Evolutionary conservation across 2,888 invertebrate species (phyloP), one percentile per base, ranked within the genome.

Genomic region (Ethmia dodecea): DNA sequence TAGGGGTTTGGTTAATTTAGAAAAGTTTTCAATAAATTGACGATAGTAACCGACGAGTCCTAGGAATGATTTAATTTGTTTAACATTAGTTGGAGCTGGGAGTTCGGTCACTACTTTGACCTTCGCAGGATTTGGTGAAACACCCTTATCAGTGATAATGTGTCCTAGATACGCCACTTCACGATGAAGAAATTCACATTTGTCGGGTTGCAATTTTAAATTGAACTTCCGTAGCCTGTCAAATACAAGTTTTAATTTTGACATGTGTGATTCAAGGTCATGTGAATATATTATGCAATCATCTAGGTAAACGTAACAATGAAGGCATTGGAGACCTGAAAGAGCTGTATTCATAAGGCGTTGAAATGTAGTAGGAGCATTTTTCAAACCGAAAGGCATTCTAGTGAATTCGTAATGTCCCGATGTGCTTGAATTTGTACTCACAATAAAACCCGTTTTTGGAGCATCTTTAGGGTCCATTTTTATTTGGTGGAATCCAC

Each of bases 61-160:
- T 18, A 36, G 24, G 18, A 31, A 27, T 10, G 15, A n/a, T 20
- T 31, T 38, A 34, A 34, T 34, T 13, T 32, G 18, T 22, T 32
- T 32, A 13, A 18, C 18, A 6, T 8, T 25, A 10, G 18, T 32
- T 4, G 32, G 32, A n/a, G 15, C 15, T 3, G 32, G 32, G 12
- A 14, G 25, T 10, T 32, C 18, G 5, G 2, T 25, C 5, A 50
- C 41, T 0, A 41, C 36, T 35, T 45, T 31, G 1, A 40, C 36
- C 26, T 49, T 50, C 1, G 43, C 33, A 0, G 48, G 47, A 11
- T 52, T 33, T 4, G 48, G 52, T 61, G 40, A 14, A 0, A 62
- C 50, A 4, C 59, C 66, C 3, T 53, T 6, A 11, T 47, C 38
- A 0, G 43, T 43, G 1, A 61, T 60, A 3, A 53, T 25, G 27